phyloP scores from a whole-genome alignment of 2,113 vertebrate species.

The Herpetotheres cachinnans region DNA sequence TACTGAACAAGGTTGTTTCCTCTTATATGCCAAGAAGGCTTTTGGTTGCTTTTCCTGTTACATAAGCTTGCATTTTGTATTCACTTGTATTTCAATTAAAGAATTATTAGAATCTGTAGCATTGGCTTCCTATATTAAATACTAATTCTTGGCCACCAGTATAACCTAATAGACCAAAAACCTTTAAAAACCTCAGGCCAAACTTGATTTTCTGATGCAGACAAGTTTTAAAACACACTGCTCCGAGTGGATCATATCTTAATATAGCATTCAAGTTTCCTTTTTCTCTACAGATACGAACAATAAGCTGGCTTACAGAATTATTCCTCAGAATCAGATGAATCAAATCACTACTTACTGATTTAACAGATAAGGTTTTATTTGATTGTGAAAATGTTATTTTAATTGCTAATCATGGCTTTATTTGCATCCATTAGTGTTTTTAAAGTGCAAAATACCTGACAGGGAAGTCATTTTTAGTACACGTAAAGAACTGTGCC shows the following conservation, averaged over 20 bases:
- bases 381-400: background rate
- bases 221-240: background rate
- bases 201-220: background rate
- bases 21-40: background rate
- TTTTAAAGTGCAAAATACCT: background rate
- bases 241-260: background rate
- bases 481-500: background rate
- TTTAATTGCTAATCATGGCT: background rate
- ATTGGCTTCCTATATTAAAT: background rate
- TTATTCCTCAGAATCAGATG: conserved; percentile 5
- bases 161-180: background rate
- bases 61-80: background rate
- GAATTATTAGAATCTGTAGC: background rate
- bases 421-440: background rate
- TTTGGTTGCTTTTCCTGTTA: background rate
- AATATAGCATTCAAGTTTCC: background rate
- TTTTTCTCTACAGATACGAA: conserved; percentile 2
- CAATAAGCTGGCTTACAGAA: background rate
- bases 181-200: background rate
- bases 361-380: background rate
- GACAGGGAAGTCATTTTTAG: background rate
- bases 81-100: background rate
- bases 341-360: background rate
- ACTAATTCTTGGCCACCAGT: background rate
- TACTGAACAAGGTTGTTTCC: background rate